phyloP scores from a whole-genome alignment of 1,140 invertebrate species.

The Drosophila tani region DNA sequence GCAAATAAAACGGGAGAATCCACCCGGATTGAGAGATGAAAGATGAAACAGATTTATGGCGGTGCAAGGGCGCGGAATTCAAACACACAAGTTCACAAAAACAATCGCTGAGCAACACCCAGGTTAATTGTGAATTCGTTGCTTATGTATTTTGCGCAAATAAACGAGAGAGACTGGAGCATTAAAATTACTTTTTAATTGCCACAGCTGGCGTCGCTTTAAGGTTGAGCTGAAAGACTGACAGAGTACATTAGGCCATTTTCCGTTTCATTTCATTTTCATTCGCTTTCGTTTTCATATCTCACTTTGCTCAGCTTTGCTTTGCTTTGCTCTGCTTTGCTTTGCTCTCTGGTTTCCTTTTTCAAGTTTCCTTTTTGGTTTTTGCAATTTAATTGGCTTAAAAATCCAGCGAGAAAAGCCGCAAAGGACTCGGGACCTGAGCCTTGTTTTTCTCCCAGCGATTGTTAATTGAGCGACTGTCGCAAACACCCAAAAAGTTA shows the following conservation, averaged over 20 bases:
- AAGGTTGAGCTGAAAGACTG: conserved; percentile 33
- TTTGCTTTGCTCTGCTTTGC: conserved; percentile 6
- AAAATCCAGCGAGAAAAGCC: conserved; percentile 42
- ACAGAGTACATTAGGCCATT: conserved; percentile 70
- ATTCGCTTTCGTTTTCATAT: conserved; percentile 33
- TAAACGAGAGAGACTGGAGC: conserved; percentile 55
- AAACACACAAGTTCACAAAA: conserved; percentile 22
- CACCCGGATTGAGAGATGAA: conserved; percentile 44
- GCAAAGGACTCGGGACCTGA: conserved; percentile 37
- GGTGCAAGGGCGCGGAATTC: conserved; percentile 23
- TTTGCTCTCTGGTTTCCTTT: background rate
- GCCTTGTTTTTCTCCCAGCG: conserved; percentile 5
- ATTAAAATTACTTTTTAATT: conserved; percentile 78
- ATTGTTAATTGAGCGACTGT: conserved; percentile 43
- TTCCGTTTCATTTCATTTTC: conserved; percentile 60
- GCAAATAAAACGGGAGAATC: conserved; percentile 7
- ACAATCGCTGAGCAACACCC: background rate
- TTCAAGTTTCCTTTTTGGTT: conserved; percentile 4
- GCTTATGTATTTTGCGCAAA: conserved; percentile 45
- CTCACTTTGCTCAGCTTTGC: background rate
- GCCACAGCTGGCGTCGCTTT: conserved; percentile 58
- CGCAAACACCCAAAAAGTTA: conserved; percentile 6
- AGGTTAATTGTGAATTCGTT: conserved; percentile 58
- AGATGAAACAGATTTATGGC: conserved; percentile 73
- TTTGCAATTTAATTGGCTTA: conserved; percentile 72